Percentiles rank a stretch among this genome's conserved stretches.
Conservation (phyloP, 2,113 vertebrate species). For the Lontra canadensis region DNA sequence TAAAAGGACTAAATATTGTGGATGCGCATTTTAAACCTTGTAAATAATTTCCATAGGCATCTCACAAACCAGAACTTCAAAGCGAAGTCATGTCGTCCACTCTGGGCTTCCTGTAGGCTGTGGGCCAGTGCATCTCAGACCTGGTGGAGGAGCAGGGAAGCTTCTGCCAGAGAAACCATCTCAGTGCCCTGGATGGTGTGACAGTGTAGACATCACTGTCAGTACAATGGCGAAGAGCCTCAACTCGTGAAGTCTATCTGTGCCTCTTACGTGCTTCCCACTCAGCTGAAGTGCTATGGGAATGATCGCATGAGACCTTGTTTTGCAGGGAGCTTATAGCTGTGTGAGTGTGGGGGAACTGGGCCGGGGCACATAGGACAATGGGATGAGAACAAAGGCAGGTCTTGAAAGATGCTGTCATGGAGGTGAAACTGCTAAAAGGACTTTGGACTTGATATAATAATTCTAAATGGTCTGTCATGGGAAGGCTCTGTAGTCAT, state of each 20-base stretch:
- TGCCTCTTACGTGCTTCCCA: not conserved
- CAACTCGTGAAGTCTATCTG: not conserved
- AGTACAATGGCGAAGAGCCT: not conserved
- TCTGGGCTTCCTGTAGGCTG: not conserved
- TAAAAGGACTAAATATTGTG: not conserved
- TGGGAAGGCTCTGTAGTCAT: not conserved
- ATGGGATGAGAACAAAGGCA: not conserved
- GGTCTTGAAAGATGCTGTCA: not conserved
- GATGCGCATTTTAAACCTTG: not conserved
- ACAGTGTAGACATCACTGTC: not conserved
- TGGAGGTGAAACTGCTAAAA: not conserved
- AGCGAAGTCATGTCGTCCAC: not conserved
- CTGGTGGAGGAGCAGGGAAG: not conserved
- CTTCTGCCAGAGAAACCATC: not conserved
- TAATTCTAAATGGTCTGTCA: not conserved
- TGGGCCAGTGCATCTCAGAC: not conserved
- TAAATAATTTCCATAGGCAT: not conserved
- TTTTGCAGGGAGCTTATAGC: not conserved
- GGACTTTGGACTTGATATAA: not conserved
- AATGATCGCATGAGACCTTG: not conserved
- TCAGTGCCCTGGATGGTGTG: not conserved
- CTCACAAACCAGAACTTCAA: constrained; percentile 14
- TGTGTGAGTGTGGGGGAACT: not conserved
- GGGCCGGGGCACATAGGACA: not conserved
- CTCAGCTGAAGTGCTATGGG: not conserved